Evolutionary conservation across 2,888 invertebrate genomes (phyloP), one percentile per base, ranked within the genome.

Genomic region (Linnaemya vulpina): DNA sequence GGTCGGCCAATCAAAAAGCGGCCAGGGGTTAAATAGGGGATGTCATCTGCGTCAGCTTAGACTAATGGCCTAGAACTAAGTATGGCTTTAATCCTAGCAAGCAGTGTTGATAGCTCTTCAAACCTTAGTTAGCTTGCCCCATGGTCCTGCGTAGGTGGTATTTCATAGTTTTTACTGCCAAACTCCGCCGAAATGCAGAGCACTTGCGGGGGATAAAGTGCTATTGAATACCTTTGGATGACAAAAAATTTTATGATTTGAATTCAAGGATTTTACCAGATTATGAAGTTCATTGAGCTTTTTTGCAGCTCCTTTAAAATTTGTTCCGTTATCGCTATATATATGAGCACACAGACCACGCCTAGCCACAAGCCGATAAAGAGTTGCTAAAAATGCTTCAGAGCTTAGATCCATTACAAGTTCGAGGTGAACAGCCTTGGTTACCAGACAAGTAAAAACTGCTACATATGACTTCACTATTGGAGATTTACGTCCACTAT

Each of bases 391-490:
- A 38, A 38, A 38, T 8, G 38, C 38, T 10, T 38, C 38, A 38
- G 38, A n/a, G n/a, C n/a, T n/a, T n/a, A n/a, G n/a, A n/a, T n/a
- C n/a, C n/a, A n/a, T n/a, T n/a, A n/a, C n/a, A n/a, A n/a, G n/a
- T n/a, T n/a, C n/a, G n/a, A n/a, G n/a, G n/a, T n/a, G n/a, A n/a
- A n/a, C n/a, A n/a, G n/a, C n/a, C n/a, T n/a, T n/a, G n/a, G n/a
- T n/a, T n/a, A n/a, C n/a, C n/a, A n/a, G n/a, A n/a, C n/a, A n/a
- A n/a, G n/a, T n/a, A n/a, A n/a, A n/a, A n/a, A 85, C 75, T n/a
- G 73, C 83, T 7, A 86, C 25, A 63, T 84, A 87, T 0, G 81
- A 68, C 55, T 87, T 87, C 9, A 68, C 25, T 11, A 78, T 68
- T 22, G 70, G n/a, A n/a, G 70, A 49, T 30, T 68, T 78, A 10